Percentiles rank a stretch among this genome's conserved stretches.
Evolutionary conservation across 2,797 vertebrate species (phyloP).

Genomic region (Phaenicophaeus curvirostris): DNA sequence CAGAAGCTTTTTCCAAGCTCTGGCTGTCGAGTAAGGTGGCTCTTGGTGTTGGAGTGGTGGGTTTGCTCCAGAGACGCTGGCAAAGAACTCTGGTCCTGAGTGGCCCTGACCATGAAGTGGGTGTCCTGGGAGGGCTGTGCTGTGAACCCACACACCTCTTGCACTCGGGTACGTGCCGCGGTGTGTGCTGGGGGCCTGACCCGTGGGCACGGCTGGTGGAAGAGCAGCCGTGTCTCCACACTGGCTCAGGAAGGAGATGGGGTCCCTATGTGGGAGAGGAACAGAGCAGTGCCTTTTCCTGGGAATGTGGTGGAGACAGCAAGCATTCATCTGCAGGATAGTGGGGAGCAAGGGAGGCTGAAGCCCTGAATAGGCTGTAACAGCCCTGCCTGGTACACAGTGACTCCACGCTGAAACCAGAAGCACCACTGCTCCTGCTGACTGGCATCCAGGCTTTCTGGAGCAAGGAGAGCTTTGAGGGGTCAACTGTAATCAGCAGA

Average conservation of each 20-base stretch:
- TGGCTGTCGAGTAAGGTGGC: background rate
- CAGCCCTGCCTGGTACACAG: background rate
- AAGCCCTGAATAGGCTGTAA: background rate
- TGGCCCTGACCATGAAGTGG: background rate
- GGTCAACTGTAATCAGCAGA: background rate
- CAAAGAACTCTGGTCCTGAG: background rate
- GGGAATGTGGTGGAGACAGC: fast-evolving
- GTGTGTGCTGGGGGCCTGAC: background rate
- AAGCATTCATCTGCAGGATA: background rate
- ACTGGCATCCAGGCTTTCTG: background rate
- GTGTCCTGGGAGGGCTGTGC: background rate
- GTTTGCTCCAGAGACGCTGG: background rate
- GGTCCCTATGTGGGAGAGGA: background rate
- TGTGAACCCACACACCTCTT: background rate
- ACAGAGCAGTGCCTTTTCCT: background rate
- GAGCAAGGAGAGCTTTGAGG: background rate
- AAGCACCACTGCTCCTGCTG: background rate
- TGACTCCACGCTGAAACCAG: background rate
- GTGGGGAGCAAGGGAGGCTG: background rate
- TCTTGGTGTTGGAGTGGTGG: background rate
- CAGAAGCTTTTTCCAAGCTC: background rate
- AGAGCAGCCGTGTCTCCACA: background rate
- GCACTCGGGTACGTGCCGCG: background rate
- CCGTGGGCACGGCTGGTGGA: background rate
- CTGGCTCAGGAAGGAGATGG: background rate